These are phyloP conservation scores for Neolamprologus fasciatus DNA, from an alignment of 2,113 vertebrate genomes.

Conservation along the genomic window DNA sequence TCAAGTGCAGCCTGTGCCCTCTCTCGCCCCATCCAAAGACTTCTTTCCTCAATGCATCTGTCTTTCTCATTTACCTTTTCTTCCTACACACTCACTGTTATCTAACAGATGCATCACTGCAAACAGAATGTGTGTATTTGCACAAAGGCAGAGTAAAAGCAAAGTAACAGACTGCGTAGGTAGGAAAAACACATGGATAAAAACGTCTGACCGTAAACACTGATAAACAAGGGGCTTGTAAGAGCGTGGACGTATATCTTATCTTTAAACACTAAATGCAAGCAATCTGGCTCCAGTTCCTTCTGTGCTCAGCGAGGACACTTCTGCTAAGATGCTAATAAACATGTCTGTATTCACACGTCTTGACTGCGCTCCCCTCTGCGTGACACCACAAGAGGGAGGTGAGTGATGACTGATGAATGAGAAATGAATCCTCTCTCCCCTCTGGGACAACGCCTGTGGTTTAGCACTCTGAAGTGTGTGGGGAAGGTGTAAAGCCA, in stretches of 20 bases:
- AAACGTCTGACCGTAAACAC: background rate
- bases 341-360: slow-evolving; percentile 9
- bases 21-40: background rate
- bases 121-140: slow-evolving; percentile 1
- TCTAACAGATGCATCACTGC: background rate
- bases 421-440: slow-evolving; percentile 4
- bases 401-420: slow-evolving; percentile 30
- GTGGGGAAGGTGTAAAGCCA: slow-evolving; percentile 35
- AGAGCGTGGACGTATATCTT: background rate
- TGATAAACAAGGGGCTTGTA: background rate
- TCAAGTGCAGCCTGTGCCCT: background rate
- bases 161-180: background rate
- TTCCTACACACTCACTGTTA: background rate
- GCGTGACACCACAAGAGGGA: background rate
- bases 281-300: background rate
- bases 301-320: background rate
- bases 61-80: background rate
- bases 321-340: background rate
- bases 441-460: background rate
- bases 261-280: background rate
- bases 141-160: background rate
- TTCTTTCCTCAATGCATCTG: background rate
- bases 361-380: background rate
- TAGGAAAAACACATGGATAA: background rate
- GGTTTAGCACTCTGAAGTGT: slow-evolving; percentile 20